Conservation (phyloP, 1,140 invertebrate genomes). For the Aphis craccivora region DNA sequence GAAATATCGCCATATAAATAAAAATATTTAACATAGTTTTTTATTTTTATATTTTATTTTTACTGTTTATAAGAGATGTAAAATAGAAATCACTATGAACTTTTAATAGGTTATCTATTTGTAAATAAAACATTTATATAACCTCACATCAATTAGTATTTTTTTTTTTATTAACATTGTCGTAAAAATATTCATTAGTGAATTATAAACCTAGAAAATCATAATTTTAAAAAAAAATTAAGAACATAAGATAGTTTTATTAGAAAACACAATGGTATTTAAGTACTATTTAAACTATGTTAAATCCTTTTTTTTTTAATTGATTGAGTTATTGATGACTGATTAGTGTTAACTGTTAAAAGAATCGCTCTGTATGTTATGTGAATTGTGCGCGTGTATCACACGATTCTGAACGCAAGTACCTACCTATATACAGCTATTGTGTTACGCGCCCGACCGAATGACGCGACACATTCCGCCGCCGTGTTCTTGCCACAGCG, state of each 20-base stretch:
- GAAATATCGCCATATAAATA: neutral
- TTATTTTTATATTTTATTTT: neutral
- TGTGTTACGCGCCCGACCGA: neutral
- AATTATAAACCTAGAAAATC: neutral
- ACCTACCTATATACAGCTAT: neutral
- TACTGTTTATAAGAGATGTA: neutral
- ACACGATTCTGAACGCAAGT: neutral
- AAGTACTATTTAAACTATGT: neutral
- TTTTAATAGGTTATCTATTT: neutral
- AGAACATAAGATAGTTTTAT: neutral
- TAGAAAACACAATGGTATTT: too few relatives aligned
- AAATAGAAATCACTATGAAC: neutral
- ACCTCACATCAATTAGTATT: neutral
- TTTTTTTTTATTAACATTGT: neutral
- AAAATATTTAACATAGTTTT: neutral
- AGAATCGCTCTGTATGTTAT: neutral
- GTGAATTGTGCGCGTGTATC: neutral
- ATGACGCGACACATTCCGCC: conserved; percentile 42
- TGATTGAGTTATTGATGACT: neutral
- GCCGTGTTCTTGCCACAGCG: neutral
- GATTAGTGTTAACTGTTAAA: neutral
- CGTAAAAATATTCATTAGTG: neutral
- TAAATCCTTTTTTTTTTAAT: neutral
- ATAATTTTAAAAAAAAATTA: neutral
- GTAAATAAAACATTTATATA: neutral